These are phyloP conservation scores for Mythimna impura DNA, from an alignment of 2,888 invertebrate genomes.

Conservation along the genomic window DNA sequence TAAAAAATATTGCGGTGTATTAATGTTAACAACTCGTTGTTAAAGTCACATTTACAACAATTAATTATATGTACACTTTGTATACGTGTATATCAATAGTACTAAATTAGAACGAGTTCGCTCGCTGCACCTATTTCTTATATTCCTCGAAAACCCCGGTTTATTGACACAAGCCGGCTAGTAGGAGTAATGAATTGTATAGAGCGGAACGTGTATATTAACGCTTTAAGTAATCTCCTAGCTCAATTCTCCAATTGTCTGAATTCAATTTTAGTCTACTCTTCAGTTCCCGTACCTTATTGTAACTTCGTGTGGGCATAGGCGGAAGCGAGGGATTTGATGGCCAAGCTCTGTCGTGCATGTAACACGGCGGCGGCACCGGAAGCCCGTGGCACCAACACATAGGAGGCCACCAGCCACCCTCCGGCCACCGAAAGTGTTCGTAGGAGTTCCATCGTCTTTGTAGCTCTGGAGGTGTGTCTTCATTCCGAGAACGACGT, in stretches of 20 bases:
- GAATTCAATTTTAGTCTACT: constrained; percentile 49
- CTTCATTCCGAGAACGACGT: constrained; percentile 81
- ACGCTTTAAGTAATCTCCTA: constrained; percentile 49
- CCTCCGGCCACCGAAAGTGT: constrained; percentile 91
- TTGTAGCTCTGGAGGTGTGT: constrained; percentile 84
- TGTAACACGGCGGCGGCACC: constrained; percentile 85
- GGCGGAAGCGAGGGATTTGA: constrained; percentile 87
- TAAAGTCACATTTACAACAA: constrained; percentile 28
- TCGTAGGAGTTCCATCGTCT: constrained; percentile 90
- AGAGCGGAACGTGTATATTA: constrained; percentile 42
- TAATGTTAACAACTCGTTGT: constrained; percentile 11
- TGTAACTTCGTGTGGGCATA: constrained; percentile 76
- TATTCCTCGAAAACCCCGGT: constrained; percentile 40
- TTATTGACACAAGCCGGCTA: constrained; percentile 50
- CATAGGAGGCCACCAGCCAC: constrained; percentile 87
- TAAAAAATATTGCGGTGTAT: not conserved
- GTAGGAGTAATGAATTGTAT: constrained; percentile 55
- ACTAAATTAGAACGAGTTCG: constrained; percentile 31
- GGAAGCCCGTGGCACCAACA: constrained; percentile 88
- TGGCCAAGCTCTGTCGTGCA: constrained; percentile 88
- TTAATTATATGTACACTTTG: constrained; percentile 7
- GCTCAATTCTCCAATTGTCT: constrained; percentile 49
- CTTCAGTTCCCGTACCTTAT: constrained; percentile 82
- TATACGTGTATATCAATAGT: constrained; percentile 15
- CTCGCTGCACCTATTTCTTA: constrained; percentile 31